These are phyloP conservation scores for Echiichthys vipera DNA, from an alignment of 2,797 vertebrate species.

Conservation along the genomic window DNA sequence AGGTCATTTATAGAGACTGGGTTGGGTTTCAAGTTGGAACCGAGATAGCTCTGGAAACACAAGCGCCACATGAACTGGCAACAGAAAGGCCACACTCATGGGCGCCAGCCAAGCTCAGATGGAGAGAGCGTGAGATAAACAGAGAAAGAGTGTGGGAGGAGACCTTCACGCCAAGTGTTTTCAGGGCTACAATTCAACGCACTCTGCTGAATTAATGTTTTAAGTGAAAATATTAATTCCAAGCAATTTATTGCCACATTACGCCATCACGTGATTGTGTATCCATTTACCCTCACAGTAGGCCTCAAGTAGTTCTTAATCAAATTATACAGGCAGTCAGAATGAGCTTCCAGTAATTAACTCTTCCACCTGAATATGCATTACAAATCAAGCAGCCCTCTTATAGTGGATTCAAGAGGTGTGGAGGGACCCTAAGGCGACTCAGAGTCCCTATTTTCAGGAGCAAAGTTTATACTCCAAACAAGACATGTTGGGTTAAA, in stretches of 20 bases:
- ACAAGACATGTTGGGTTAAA: constrained; percentile 51
- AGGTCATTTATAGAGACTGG: constrained; percentile 77
- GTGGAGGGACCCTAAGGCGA: constrained; percentile 45
- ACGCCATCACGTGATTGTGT: constrained; percentile 74
- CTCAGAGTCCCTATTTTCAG: constrained; percentile 43
- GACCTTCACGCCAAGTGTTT: constrained; percentile 57
- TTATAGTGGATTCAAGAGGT: constrained; percentile 60
- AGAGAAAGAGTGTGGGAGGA: constrained; percentile 58
- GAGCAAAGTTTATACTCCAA: constrained; percentile 66
- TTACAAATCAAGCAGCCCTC: constrained; percentile 77
- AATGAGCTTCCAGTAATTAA: constrained; percentile 82
- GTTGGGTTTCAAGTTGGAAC: constrained; percentile 77
- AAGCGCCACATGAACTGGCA: constrained; percentile 75
- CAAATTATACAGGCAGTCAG: constrained; percentile 82
- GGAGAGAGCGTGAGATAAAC: constrained; percentile 56
- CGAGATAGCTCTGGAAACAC: constrained; percentile 75
- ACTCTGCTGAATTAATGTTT: constrained; percentile 76
- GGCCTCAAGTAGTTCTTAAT: constrained; percentile 83
- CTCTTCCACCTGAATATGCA: constrained; percentile 81
- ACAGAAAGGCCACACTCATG: constrained; percentile 76
- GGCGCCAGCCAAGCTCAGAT: constrained; percentile 55
- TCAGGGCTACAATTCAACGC: constrained; percentile 61
- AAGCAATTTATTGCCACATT: constrained; percentile 81
- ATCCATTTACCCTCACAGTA: constrained; percentile 80
- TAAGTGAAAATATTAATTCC: constrained; percentile 84